These are phyloP conservation scores for Epizoanthus rinbou DNA, from an alignment of 92 coral and sea anemone species.

Conservation along the genomic window DNA sequence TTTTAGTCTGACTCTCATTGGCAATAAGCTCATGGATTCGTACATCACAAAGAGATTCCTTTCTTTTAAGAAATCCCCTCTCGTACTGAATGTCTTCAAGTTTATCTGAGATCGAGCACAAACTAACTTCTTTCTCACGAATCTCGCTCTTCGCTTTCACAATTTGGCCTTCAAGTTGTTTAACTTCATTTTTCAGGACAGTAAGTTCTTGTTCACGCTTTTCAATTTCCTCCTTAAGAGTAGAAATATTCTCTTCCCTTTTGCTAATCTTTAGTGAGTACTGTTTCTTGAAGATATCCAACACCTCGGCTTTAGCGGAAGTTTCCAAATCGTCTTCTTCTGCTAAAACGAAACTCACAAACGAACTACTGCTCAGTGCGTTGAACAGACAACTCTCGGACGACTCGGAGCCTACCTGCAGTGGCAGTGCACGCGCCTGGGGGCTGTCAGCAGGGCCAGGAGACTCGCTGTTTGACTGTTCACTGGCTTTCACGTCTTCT, in stretches of 20 bases:
- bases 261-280: conserved; percentile 6
- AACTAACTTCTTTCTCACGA: conserved; percentile 28
- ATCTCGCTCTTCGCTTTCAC: neutral
- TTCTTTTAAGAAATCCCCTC: conserved; percentile 21
- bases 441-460: too few species aligned
- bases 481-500: too few species aligned
- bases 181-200: conserved; percentile 14
- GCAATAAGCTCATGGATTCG: conserved; percentile 28
- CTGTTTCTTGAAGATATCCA: conserved; percentile 19
- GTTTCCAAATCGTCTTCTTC: conserved; percentile 21
- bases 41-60: conserved; percentile 35
- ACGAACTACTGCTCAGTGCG: conserved; percentile 15
- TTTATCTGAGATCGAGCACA: conserved; percentile 28
- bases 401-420: neutral
- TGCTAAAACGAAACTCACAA: conserved; percentile 24
- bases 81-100: conserved; percentile 37
- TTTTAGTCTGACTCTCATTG: neutral
- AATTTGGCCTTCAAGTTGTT: conserved; percentile 12
- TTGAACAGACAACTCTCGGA: neutral
- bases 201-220: conserved; percentile 16
- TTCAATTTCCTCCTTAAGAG: conserved; percentile 6
- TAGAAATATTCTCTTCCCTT: neutral
- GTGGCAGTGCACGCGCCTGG: neutral
- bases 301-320: conserved; percentile 20
- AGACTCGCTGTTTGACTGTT: too few species aligned